Evolutionary conservation across 2,113 vertebrate species (phyloP).

Genomic region (Meles meles): DNA sequence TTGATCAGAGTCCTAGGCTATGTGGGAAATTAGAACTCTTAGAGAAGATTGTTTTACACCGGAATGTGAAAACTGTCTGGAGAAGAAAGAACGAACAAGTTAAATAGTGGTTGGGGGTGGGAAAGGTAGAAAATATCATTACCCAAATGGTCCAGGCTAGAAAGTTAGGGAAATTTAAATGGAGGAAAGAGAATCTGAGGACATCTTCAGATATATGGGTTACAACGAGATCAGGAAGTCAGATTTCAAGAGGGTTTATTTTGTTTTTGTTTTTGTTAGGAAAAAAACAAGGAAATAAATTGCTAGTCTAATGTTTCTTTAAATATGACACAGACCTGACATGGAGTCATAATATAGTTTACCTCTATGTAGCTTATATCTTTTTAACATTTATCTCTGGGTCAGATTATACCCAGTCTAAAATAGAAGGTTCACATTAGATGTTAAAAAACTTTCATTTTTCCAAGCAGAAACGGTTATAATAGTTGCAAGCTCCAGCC

Average conservation of each 20-base stretch:
- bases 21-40: background rate
- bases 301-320: background rate
- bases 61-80: background rate
- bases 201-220: background rate
- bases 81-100: background rate
- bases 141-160: background rate
- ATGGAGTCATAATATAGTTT: background rate
- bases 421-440: background rate
- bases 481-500: background rate
- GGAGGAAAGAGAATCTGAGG: background rate
- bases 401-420: background rate
- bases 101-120: accelerated
- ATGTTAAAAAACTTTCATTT: background rate
- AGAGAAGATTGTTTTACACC: background rate
- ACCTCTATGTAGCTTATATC: background rate
- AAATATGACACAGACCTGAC: background rate
- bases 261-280: background rate
- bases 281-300: background rate
- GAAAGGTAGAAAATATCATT: background rate
- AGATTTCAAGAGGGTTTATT: background rate
- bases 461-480: background rate
- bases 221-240: background rate
- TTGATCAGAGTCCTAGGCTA: background rate
- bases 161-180: background rate
- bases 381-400: background rate